Base-by-base conservation (phyloP, 1,140 invertebrate species). In the Brachionus paranguensis region DNA sequence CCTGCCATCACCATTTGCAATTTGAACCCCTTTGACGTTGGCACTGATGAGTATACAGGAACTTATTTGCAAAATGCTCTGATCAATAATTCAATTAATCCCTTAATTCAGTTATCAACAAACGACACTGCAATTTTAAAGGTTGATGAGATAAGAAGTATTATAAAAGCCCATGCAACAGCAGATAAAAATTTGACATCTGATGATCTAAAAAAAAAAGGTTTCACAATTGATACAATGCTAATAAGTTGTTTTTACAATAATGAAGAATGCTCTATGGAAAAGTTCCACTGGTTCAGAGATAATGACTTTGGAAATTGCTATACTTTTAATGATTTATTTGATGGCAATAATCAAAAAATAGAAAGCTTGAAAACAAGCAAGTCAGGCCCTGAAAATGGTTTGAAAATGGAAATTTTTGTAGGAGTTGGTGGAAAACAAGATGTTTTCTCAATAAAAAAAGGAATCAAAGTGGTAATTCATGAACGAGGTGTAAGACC, bases 1-100 rank as follows among this genome's bases (percentile, higher is more conserved):
- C 78, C 78, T 10, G 78, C 78, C n/a, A 64, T 81, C 12, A 81
- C 78, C 8, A 81, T 81, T 45, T 81, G 78, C n/a, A 81, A 81
- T 68, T 14, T 81, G 12, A 81, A 81, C 12, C 64, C 78, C 24
- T 60, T 81, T 43, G 64, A 81, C 29, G 6, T 29, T 41, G 53
- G 33, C 6, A 81, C n/a, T n/a, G 29, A 60, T 7, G 33, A 81
- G 1, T 27, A 6, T 14, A 76, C 72, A 5, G 72, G 45, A 27
- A 33, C 10, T 24, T 76, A 76, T 50, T 1, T 76, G 10, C 1
- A 81, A 20, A 64, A 64, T 27, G 20, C 29, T 11, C 10, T 64
- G n/a, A 47, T 6, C 0, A 10, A 24, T 3, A 60, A 64, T 68
- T 64, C 24, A 41, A 50, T 76, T 10, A 27, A n/a, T 27, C 55